These are phyloP conservation scores for Coracias cyanogaster DNA, from an alignment of 2,797 vertebrate species.

Conservation along the genomic window DNA sequence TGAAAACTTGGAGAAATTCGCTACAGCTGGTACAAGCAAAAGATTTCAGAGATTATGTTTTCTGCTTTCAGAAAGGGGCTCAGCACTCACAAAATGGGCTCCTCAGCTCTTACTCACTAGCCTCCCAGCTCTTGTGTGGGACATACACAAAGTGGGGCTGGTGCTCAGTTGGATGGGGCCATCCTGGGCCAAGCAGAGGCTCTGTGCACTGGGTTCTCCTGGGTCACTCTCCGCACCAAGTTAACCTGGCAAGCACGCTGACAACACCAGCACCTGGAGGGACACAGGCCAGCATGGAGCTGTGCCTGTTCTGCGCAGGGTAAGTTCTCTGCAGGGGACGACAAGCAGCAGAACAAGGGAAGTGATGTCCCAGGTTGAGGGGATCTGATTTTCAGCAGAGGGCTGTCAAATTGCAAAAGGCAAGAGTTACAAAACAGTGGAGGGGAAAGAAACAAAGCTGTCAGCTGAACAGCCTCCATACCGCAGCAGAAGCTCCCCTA, in stretches of 20 bases:
- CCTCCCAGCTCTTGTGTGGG: not conserved
- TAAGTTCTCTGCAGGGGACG: not conserved
- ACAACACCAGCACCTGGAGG: not conserved
- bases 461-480: not conserved
- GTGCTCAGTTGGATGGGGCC: not conserved
- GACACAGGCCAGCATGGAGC: not conserved
- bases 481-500: not conserved
- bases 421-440: not conserved
- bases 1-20: not conserved
- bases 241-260: not conserved
- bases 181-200: not conserved
- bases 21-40: not conserved
- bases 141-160: fast-evolving
- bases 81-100: not conserved
- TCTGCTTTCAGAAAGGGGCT: not conserved
- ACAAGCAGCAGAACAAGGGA: not conserved
- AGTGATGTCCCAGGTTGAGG: not conserved
- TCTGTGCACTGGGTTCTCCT: not conserved
- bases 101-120: not conserved
- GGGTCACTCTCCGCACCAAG: not conserved
- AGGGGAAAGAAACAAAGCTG: not conserved
- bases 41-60: not conserved
- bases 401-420: not conserved
- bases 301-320: not conserved
- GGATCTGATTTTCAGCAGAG: not conserved